Evolutionary conservation across 2,888 invertebrate species (phyloP).

Genomic region (Metopia argyrocephala): DNA sequence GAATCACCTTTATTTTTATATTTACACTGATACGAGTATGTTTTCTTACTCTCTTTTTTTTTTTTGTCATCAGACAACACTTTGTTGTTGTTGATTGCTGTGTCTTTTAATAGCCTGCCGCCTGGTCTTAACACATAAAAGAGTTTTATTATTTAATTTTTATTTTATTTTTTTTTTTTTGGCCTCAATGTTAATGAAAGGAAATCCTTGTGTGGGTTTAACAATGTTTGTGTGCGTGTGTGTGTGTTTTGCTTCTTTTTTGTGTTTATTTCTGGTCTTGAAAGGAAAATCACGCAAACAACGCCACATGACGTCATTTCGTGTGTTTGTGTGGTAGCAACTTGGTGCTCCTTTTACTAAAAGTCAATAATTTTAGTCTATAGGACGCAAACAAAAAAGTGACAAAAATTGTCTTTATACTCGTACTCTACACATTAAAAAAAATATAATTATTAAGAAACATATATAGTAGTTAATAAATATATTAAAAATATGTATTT

Average conservation of each 20-base stretch:
- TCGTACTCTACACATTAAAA: no score
- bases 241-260: constrained; percentile 14
- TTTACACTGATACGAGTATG: constrained; percentile 49
- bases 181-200: constrained; percentile 1
- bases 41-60: constrained; percentile 27
- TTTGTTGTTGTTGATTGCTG: constrained; percentile 9
- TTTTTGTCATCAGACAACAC: constrained; percentile 32
- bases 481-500: no score
- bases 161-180: neutral
- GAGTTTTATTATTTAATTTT: constrained; percentile 9
- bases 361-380: constrained; percentile 19
- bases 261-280: constrained; percentile 46
- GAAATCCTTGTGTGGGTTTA: constrained; percentile 29
- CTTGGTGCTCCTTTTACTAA: constrained; percentile 27
- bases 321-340: constrained; percentile 43
- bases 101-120: constrained; percentile 15
- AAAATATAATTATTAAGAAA: no score
- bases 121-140: constrained; percentile 2
- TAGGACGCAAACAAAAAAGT: neutral
- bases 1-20: constrained; percentile 39
- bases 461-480: no score
- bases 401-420: neutral
- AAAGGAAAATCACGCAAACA: constrained; percentile 64
- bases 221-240: no score
- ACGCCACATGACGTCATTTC: constrained; percentile 71